phyloP scores from a whole-genome alignment of 2,888 invertebrate genomes.

The Lagria hirta region DNA sequence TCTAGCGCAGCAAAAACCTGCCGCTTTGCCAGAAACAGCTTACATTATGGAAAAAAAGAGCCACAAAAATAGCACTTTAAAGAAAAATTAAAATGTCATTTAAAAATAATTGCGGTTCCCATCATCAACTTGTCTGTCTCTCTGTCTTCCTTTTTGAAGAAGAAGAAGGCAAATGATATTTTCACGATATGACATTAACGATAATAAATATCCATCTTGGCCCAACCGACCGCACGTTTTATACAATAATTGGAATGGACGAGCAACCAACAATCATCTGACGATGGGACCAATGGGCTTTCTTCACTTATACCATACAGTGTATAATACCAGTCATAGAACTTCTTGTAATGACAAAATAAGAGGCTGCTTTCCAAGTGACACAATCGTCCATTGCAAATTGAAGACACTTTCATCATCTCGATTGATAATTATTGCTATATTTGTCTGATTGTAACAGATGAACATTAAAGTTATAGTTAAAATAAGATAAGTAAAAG shows the following conservation, averaged over 20 bases:
- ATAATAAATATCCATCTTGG: slow-evolving; percentile 45
- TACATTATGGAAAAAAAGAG: not conserved
- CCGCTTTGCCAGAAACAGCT: not conserved
- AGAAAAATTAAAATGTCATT: slow-evolving; percentile 52
- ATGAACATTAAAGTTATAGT: slow-evolving; percentile 54
- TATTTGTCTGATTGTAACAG: slow-evolving; percentile 42
- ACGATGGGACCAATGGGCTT: slow-evolving; percentile 42
- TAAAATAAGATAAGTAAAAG: slow-evolving; percentile 56
- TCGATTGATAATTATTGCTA: not conserved
- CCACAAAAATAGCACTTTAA: slow-evolving; percentile 40
- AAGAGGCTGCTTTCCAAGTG: slow-evolving; percentile 51
- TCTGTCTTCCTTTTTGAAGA: too few relatives aligned
- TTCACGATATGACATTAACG: slow-evolving; percentile 50
- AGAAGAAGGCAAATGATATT: slow-evolving; percentile 51
- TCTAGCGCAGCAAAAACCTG: too few relatives aligned
- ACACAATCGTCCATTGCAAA: slow-evolving; percentile 40
- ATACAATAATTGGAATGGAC: slow-evolving; percentile 51
- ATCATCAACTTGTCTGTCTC: slow-evolving; percentile 35
- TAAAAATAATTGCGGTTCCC: slow-evolving; percentile 43
- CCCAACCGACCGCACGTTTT: slow-evolving; percentile 51
- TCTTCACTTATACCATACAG: slow-evolving; percentile 41
- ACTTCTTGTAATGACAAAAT: slow-evolving; percentile 55
- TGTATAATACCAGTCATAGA: slow-evolving; percentile 54
- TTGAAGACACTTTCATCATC: too few relatives aligned
- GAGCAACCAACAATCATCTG: slow-evolving; percentile 43